These are phyloP conservation scores for Antrozous pallidus DNA, from an alignment of 2,797 vertebrate species.

Conservation along the genomic window DNA sequence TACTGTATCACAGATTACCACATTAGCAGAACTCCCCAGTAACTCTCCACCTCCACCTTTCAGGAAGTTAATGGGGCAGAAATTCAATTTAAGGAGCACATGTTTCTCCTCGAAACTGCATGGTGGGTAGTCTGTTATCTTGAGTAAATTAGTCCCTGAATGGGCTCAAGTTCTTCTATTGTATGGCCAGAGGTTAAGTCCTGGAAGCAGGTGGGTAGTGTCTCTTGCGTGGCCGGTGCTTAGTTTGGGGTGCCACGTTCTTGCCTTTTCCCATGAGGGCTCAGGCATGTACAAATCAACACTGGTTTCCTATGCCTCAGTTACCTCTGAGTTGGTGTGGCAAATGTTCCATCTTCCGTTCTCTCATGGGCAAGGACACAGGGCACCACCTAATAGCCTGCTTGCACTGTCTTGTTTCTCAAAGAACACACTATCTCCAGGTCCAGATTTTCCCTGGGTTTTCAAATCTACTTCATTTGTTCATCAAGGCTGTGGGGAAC, in stretches of 20 bases:
- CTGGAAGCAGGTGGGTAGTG: not conserved
- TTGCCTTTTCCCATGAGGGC: not conserved
- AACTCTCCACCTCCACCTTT: constrained; percentile 47
- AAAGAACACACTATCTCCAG: not conserved
- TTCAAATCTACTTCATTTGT: not conserved
- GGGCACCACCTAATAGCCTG: too few relatives aligned
- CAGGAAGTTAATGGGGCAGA: constrained; percentile 57
- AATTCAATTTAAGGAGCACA: constrained; percentile 51
- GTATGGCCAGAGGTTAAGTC: not conserved
- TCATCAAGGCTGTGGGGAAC: not conserved
- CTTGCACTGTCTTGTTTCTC: not conserved
- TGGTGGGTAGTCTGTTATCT: constrained; percentile 31
- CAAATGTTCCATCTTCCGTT: not conserved
- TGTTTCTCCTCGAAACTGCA: constrained; percentile 43
- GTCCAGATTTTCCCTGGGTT: not conserved
- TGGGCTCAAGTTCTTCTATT: not conserved
- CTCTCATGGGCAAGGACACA: rapidly evolving
- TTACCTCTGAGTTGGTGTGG: not conserved
- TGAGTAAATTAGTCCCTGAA: not conserved
- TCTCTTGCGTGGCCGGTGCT: not conserved
- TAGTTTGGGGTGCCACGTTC: not conserved
- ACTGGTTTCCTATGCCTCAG: not conserved
- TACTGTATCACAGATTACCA: not conserved
- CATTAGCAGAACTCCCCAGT: not conserved
- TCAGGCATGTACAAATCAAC: not conserved